These are phyloP conservation scores for Taenioides sp. DNA, from an alignment of 2,797 vertebrate genomes.

Conservation along the genomic window DNA sequence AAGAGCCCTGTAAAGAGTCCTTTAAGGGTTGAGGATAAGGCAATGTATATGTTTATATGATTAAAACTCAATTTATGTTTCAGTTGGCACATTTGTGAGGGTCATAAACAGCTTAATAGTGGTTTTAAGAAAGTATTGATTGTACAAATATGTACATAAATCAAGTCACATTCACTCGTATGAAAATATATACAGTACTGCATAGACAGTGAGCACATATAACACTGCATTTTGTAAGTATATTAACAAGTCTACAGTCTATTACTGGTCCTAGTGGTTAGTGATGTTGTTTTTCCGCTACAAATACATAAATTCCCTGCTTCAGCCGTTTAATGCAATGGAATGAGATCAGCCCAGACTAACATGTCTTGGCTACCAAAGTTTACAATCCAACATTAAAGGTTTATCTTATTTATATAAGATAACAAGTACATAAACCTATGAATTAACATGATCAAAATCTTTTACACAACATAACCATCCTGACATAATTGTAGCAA, in stretches of 20 bases:
- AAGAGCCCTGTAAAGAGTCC: slow-evolving; percentile 52
- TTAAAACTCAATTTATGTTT: slow-evolving; percentile 2
- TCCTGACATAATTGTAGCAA: slow-evolving; percentile 35
- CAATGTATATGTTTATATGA: neutral
- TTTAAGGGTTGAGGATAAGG: slow-evolving; percentile 40
- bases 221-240: slow-evolving; percentile 48
- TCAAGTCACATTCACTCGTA: slow-evolving; percentile 7
- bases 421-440: slow-evolving; percentile 5
- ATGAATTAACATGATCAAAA: slow-evolving; percentile 45
- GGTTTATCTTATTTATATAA: slow-evolving; percentile 3
- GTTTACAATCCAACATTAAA: neutral
- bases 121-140: slow-evolving; percentile 6
- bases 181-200: slow-evolving; percentile 43
- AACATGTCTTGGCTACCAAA: neutral
- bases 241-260: slow-evolving; percentile 23
- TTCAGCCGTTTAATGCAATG: slow-evolving; percentile 31
- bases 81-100: neutral
- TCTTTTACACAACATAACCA: slow-evolving; percentile 34
- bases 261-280: slow-evolving; percentile 61
- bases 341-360: slow-evolving; percentile 52
- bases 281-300: slow-evolving; percentile 34
- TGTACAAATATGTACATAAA: slow-evolving; percentile 31
- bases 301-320: slow-evolving; percentile 31
- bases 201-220: slow-evolving; percentile 41
- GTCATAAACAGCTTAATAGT: slow-evolving; percentile 5